Conservation (phyloP, 2,888 invertebrate species). For the Sipunculus nudus region DNA sequence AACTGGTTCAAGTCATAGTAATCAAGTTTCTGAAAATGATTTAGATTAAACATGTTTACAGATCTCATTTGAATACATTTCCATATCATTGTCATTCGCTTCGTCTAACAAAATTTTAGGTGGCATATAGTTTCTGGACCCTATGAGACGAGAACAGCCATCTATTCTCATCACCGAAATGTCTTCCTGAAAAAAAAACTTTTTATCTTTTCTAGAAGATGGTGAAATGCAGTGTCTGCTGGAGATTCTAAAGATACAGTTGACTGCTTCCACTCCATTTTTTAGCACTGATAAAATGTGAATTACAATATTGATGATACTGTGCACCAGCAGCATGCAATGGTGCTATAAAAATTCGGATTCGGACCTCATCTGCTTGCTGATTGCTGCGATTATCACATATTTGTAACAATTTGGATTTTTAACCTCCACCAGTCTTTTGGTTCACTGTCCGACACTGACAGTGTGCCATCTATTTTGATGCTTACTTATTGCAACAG, state of each 20-base stretch:
- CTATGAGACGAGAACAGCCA: conserved; percentile 10
- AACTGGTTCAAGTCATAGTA: conserved; percentile 4
- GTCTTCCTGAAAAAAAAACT: conserved; percentile 9
- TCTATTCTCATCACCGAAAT: conserved; percentile 13
- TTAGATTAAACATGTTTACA: neutral
- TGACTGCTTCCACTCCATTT: neutral
- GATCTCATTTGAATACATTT: conserved; percentile 1
- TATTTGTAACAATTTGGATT: neutral
- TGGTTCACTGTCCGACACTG: conserved; percentile 6
- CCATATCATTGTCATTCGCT: conserved; percentile 3
- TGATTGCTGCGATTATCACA: conserved; percentile 1
- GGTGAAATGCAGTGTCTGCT: neutral
- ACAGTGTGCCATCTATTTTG: neutral
- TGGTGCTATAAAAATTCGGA: neutral
- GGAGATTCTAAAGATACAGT: neutral
- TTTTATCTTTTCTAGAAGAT: neutral
- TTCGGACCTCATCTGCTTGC: neutral
- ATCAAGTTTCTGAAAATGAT: neutral
- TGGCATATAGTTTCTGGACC: conserved; percentile 3
- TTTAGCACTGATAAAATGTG: neutral
- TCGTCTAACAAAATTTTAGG: conserved; percentile 1
- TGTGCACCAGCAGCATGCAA: conserved; percentile 8
- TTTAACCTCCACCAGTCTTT: neutral
- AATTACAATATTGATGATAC: conserved; percentile 8
- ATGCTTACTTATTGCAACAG: too few relatives aligned